Base-by-base conservation (phyloP, 2,113 vertebrate species). In the Macrotis lagotis region DNA sequence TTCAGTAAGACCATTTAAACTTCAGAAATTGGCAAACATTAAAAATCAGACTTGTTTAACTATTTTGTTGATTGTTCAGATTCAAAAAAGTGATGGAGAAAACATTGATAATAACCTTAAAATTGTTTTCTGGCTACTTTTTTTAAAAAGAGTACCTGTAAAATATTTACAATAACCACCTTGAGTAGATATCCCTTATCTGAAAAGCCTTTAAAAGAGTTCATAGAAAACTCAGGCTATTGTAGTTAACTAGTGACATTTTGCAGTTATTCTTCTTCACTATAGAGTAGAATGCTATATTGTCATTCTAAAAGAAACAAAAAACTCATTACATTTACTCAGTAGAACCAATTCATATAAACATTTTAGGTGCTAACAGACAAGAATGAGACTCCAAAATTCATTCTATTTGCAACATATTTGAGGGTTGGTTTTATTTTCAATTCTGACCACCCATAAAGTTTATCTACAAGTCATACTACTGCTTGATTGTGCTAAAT, bases 351-450 rank as follows among this genome's bases (percentile, higher is more conserved):
- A n/a, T 49, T 92, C 48, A 55, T 14, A 55, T 89, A 12, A 91
- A 92, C 6, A 52, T 53, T 48, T 3, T 7, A 51, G 50, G 49
- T 83, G 8, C 9, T 25, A 50, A 28, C 3, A 83, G 50, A 83
- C 83, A 25, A 28, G n/a, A 91, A 52, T 14, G 44, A 91, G 88
- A 48, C 48, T 91, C 89, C 91, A 51, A 91, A 93, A 90, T 50
- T 2, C 59, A 44, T 31, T 90, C n/a, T 92, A n/a, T 24, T 12
- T 25, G 16, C 22, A 50, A 0, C 66, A 95, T 92, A 48, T 92
- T 90, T 94, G 26, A 92, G 44, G 25, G 25, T 4, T 88, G 88
- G 11, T 44, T 95, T 96, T 93, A 24, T 9, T 91, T 93, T 95
- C 92, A 83, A 11, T 50, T 9, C 26, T 51, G 22, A 90, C 22